Base-by-base conservation (phyloP, 1,140 invertebrate species). In the Phenacoccus solenopsis region DNA sequence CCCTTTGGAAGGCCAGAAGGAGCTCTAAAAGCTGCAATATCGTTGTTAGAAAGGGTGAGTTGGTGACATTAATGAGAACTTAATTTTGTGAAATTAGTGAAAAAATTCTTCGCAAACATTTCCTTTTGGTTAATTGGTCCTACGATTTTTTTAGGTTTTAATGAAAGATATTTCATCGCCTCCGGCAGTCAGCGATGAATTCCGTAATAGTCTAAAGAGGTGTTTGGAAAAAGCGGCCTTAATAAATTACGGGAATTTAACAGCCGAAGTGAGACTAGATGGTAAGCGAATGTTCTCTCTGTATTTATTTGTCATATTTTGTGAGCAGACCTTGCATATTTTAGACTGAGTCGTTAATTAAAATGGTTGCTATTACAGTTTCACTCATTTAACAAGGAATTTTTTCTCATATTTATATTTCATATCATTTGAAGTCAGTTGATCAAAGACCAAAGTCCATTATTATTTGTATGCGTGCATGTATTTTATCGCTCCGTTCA, bases 91-190 rank as follows among this genome's bases (percentile, higher is more conserved):
- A n/a, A n/a, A n/a, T n/a, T n/a, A n/a, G n/a, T n/a, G n/a, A n/a
- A n/a, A n/a, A n/a, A n/a, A n/a, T n/a, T n/a, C n/a, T n/a, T n/a
- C n/a, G n/a, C n/a, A n/a, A n/a, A n/a, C n/a, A n/a, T n/a, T n/a
- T n/a, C n/a, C n/a, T n/a, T n/a, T n/a, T n/a, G n/a, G n/a, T n/a
- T n/a, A n/a, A n/a, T n/a, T n/a, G n/a, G n/a, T n/a, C n/a, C n/a
- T n/a, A n/a, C n/a, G n/a, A n/a, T n/a, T 20, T 68, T 38, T 74
- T 25, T 69, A 88, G 86, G 86, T 99, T 12, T 79, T 99, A 70
- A 98, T 98, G 96, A 99, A 99, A 79, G 97, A 99, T 78, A 93
- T 96, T 70, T 93, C 94, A 1, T 98, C 95, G 3, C 94, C 95
- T n/a, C 95, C 98, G 1, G 89, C 94, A 73, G 89, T 92, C 1